Percentiles rank a stretch among this genome's conserved stretches.
These are phyloP conservation scores for Pitta sordida DNA, from an alignment of 2,113 vertebrate species.

Conservation along the genomic window DNA sequence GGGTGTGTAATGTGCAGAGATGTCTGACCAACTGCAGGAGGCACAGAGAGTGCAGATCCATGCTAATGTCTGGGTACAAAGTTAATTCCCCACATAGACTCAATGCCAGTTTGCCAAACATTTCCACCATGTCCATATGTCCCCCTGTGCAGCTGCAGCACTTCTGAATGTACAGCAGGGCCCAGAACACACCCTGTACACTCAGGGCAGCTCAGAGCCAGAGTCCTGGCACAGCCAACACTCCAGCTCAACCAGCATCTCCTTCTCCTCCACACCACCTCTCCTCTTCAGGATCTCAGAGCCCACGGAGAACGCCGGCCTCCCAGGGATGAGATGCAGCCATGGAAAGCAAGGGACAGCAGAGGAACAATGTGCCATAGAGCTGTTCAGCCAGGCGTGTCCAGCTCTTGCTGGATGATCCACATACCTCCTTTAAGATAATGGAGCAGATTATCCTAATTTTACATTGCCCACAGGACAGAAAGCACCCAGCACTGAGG, in stretches of 20 bases:
- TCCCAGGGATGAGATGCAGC: background rate
- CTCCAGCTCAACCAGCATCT: background rate
- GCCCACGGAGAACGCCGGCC: background rate
- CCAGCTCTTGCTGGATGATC: background rate
- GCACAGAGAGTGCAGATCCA: background rate
- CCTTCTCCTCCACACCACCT: background rate
- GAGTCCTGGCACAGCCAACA: rapidly evolving
- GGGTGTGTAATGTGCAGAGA: rapidly evolving
- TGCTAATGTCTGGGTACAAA: background rate
- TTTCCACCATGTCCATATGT: rapidly evolving
- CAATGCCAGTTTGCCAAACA: background rate
- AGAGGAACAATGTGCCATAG: background rate
- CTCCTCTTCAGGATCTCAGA: background rate
- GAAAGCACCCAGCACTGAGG: background rate
- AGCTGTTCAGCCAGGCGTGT: background rate
- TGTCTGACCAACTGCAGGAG: background rate
- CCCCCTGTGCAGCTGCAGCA: background rate
- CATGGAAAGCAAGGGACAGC: background rate
- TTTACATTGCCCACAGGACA: background rate
- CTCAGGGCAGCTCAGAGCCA: background rate
- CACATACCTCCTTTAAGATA: background rate
- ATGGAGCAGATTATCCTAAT: background rate
- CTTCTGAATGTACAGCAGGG: background rate
- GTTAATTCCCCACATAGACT: background rate
- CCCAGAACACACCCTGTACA: background rate